Base-by-base conservation (phyloP, 2,797 vertebrate genomes). In the Eremophila alpestris region DNA sequence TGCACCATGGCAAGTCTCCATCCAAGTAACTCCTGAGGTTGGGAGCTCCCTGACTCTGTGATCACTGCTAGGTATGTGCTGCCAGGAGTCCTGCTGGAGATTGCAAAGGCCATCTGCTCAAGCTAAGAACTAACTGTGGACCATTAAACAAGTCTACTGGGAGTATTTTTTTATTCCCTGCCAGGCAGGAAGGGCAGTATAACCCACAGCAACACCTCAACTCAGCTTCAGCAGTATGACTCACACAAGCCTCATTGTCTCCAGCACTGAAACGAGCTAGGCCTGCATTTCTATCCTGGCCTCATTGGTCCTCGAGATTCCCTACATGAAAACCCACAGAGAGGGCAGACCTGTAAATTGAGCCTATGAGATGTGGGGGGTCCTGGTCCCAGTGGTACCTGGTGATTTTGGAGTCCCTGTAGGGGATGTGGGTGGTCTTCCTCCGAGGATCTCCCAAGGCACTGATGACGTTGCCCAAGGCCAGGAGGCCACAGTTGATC, bases 361-460 rank as follows among this genome's bases (percentile, higher is more conserved):
- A 75, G 41, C 46, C 48, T 0, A 0, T 7, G 10, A 75, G 43
- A 52, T 0, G 0, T 10, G 5, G 12, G 13, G 15, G 5, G 6
- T 36, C 29, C 51, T 2, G 5, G 17, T 49, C n/a, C 83, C 82
- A 20, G 5, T 5, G 18, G 21, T 98, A 99, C 99, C 99, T 99
- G 93, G 99, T 99, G 95, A 99, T 99, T 98, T 99, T 99, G 92
- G 99, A 99, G 96, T 99, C 99, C 78, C 99, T 98, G 97, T 99
- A 99, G 0, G 99, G 99, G 79, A 99, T 98, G 96, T 99, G 99
- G 74, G 98, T 98, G 94, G 99, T 98, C 71, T 98, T 99, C 69
- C 99, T 98, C 93, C 98, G 99, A 21, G 99, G 98, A 94, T 99
- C 99, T 22, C 99, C 99, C 71, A 99, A 97, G 4, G 99, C 99